Evolutionary conservation across 2,797 vertebrate species (phyloP).

Genomic region (Sebastes reedi): DNA sequence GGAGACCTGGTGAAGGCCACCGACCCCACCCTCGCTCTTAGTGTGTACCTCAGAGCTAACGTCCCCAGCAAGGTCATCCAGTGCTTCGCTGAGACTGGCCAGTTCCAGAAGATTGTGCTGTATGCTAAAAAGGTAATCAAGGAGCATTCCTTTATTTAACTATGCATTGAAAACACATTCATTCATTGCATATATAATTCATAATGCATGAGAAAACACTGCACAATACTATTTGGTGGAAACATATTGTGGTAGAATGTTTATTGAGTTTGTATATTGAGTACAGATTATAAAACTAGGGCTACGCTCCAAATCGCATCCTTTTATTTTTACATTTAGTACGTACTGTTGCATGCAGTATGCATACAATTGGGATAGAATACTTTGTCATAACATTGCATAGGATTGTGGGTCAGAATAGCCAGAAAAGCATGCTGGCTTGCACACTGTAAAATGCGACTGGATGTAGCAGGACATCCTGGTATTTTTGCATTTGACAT

Average conservation of each 20-base stretch:
- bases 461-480: too few relatives aligned
- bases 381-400: too few relatives aligned
- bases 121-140: slow-evolving; percentile 92
- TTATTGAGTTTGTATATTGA: neutral
- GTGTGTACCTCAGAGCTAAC: slow-evolving; percentile 92
- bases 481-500: too few relatives aligned
- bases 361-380: too few relatives aligned
- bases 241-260: neutral
- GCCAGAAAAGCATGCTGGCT: too few relatives aligned
- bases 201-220: neutral
- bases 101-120: slow-evolving; percentile 95
- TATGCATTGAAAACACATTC: neutral
- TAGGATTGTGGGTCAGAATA: too few relatives aligned
- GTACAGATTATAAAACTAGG: neutral
- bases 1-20: slow-evolving; percentile 91
- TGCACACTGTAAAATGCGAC: too few relatives aligned
- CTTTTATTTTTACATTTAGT: too few relatives aligned
- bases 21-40: slow-evolving; percentile 91
- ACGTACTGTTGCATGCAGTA: too few relatives aligned
- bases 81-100: slow-evolving; percentile 95
- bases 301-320: too few relatives aligned
- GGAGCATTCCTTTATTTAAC: neutral
- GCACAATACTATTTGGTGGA: too few relatives aligned
- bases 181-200: neutral
- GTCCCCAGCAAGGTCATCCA: slow-evolving; percentile 95